Evolutionary conservation across 2,888 invertebrate genomes (phyloP).

Genomic region (Zhuqinia jingwanae): DNA sequence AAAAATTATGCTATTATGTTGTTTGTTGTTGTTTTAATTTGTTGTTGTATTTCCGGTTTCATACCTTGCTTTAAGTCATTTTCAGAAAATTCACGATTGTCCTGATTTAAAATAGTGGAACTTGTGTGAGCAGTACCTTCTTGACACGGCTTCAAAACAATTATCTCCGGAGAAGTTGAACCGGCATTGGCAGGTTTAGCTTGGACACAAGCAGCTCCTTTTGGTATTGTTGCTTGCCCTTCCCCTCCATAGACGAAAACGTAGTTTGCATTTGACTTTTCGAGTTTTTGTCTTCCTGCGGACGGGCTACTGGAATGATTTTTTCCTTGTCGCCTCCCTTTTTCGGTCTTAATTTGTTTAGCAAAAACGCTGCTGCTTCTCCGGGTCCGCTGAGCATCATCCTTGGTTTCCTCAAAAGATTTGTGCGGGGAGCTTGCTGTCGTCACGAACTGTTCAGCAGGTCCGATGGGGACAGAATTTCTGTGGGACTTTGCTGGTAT

Average conservation of each 20-base stretch:
- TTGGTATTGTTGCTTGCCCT: neutral
- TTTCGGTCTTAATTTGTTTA: slow-evolving; percentile 51
- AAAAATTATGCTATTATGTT: too few relatives aligned
- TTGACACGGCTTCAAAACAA: slow-evolving; percentile 25
- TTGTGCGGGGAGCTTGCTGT: neutral
- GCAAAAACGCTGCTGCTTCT: slow-evolving; percentile 48
- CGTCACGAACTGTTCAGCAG: slow-evolving; percentile 55
- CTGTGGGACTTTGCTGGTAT: slow-evolving; percentile 41
- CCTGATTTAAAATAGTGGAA: neutral
- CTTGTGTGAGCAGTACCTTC: neutral
- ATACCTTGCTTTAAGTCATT: too few relatives aligned
- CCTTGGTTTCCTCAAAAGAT: slow-evolving; percentile 37
- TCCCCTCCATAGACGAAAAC: slow-evolving; percentile 20
- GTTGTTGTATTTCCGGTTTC: slow-evolving; percentile 21
- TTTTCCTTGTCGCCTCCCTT: slow-evolving; percentile 1
- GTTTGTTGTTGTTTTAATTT: too few relatives aligned
- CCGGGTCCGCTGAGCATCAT: slow-evolving; percentile 40
- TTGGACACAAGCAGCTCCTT: neutral
- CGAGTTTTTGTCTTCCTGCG: neutral
- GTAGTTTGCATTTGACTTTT: neutral
- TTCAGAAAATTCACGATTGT: too few relatives aligned
- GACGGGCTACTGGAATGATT: neutral
- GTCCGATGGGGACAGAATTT: slow-evolving; percentile 14
- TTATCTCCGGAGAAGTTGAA: slow-evolving; percentile 67
- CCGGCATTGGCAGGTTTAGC: slow-evolving; percentile 19